Percentiles rank a stretch among this genome's conserved stretches.
Conservation (phyloP, 2,888 invertebrate genomes). For the Dorcus hopei region DNA sequence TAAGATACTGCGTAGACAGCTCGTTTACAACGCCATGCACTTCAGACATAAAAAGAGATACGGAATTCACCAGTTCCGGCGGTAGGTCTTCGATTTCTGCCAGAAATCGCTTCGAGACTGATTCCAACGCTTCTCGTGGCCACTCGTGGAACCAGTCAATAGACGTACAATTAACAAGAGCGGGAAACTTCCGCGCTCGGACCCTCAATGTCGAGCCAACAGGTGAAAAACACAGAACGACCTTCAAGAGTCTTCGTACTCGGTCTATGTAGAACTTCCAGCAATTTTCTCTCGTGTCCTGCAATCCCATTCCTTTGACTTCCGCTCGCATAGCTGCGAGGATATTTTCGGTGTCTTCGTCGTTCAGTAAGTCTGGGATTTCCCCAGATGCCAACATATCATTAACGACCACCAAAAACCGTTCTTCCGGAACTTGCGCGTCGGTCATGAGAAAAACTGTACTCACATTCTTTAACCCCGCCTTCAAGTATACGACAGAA, state of each 20-base stretch:
- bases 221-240: conserved; percentile 90
- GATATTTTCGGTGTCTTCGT: conserved; percentile 88
- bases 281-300: conserved; percentile 87
- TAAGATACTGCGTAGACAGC: conserved; percentile 74
- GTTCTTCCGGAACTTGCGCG: conserved; percentile 87
- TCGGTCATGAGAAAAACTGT: conserved; percentile 91
- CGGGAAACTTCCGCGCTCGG: conserved; percentile 89
- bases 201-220: conserved; percentile 86
- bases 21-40: conserved; percentile 86
- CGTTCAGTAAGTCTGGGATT: conserved; percentile 84
- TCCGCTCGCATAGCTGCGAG: conserved; percentile 73
- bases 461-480: conserved; percentile 77
- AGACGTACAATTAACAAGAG: conserved; percentile 86
- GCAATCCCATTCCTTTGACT: conserved; percentile 76
- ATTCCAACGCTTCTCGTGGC: conserved; percentile 87
- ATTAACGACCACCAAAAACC: conserved; percentile 87
- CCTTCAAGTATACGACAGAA: conserved; percentile 78
- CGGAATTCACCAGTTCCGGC: conserved; percentile 59
- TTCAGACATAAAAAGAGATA: conserved; percentile 85
- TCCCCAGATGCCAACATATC: conserved; percentile 93
- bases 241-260: conserved; percentile 72
- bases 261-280: conserved; percentile 94
- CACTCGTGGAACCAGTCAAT: conserved; percentile 98
- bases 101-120: conserved; percentile 82
- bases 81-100: conserved; percentile 72